Evolutionary conservation across 2,888 invertebrate genomes (phyloP).

Genomic region (Rotaria sp.): DNA sequence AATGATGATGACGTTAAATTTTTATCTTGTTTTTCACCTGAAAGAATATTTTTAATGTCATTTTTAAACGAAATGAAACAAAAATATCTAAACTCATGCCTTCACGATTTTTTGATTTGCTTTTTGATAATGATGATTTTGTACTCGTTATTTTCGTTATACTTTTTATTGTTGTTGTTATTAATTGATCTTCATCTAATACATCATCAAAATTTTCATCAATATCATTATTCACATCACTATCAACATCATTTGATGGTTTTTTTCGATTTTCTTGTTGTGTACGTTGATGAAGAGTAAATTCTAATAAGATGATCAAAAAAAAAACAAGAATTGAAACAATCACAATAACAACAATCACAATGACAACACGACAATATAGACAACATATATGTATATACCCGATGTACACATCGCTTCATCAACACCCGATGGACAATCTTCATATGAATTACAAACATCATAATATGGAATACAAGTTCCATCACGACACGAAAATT

Average conservation of each 20-base stretch:
- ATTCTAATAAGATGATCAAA: not conserved
- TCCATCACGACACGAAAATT: constrained; percentile 11
- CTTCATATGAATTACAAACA: constrained; percentile 21
- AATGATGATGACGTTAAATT: not conserved
- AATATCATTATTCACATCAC: not conserved
- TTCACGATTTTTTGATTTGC: constrained; percentile 8
- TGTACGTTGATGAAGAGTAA: not conserved
- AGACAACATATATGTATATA: not conserved
- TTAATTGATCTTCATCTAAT: not conserved
- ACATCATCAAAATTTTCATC: not conserved
- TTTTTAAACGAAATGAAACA: not conserved
- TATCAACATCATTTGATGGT: not conserved
- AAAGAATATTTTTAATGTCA: not conserved
- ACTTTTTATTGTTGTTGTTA: not conserved
- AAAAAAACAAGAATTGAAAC: not conserved
- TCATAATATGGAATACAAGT: constrained; percentile 28
- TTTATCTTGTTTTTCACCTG: not conserved
- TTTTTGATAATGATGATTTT: not conserved
- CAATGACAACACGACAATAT: not conserved
- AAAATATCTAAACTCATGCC: not conserved
- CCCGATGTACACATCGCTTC: not conserved
- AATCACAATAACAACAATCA: not conserved
- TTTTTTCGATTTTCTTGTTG: constrained; percentile 17
- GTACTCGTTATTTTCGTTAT: not conserved
- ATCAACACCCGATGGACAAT: constrained; percentile 24